Evolutionary conservation across 2,113 vertebrate species (phyloP).

Genomic region (Spea multiplicata): DNA sequence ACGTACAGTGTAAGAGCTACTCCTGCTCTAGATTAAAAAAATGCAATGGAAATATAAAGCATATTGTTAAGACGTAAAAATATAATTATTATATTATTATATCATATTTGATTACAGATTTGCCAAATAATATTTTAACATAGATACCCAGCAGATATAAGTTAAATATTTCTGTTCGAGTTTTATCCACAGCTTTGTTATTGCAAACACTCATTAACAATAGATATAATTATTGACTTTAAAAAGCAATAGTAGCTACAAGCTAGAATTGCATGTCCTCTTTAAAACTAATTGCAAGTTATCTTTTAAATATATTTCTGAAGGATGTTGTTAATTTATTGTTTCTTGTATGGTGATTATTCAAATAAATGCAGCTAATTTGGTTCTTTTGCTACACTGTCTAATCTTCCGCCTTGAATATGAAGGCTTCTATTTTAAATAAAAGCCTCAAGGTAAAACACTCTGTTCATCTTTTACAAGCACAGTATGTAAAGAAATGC

Average conservation of each 20-base stretch:
- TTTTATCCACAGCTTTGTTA: constrained; percentile 52
- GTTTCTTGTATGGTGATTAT: constrained; percentile 70
- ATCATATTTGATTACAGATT: no score
- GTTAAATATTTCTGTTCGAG: constrained; percentile 50
- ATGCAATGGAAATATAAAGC: constrained; percentile 6
- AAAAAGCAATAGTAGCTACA: constrained; percentile 67
- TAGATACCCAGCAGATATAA: constrained; percentile 33
- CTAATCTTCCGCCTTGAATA: constrained; percentile 70
- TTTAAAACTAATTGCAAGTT: constrained; percentile 70
- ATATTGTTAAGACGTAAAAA: neutral
- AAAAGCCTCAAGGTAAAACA: constrained; percentile 71
- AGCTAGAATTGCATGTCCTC: constrained; percentile 68
- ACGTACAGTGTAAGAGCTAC: constrained; percentile 75
- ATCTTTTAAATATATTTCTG: constrained; percentile 70
- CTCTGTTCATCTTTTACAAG: constrained; percentile 73
- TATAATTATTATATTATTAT: no score
- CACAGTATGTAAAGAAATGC: constrained; percentile 75
- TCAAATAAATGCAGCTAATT: constrained; percentile 67
- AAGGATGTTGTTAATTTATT: constrained; percentile 74
- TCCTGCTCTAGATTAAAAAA: constrained; percentile 66
- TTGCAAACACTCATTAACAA: constrained; percentile 67
- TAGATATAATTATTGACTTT: constrained; percentile 64
- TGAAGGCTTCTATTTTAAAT: constrained; percentile 68
- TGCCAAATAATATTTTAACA: no score
- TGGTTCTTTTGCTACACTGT: constrained; percentile 62